These are phyloP conservation scores for Dioctria linearis DNA, from an alignment of 2,888 invertebrate genomes.

Conservation along the genomic window DNA sequence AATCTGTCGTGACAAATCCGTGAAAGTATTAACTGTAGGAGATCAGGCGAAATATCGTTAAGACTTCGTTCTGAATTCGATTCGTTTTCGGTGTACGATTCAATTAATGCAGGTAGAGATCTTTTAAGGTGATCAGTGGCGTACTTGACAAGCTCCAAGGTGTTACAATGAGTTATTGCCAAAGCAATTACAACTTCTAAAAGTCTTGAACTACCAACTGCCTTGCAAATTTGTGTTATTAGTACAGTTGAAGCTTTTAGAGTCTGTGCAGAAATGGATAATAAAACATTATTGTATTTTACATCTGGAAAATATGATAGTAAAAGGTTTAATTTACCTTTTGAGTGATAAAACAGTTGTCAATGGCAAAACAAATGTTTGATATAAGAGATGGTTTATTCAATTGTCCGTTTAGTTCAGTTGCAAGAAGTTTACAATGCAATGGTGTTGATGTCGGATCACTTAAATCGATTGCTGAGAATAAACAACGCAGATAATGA, in stretches of 20 bases:
- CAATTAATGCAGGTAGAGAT: constrained; percentile 87
- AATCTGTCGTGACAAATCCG: constrained; percentile 74
- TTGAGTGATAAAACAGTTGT: constrained; percentile 84
- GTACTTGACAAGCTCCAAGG: constrained; percentile 75
- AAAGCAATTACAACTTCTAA: constrained; percentile 94
- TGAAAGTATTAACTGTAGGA: constrained; percentile 85
- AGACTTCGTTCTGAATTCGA: constrained; percentile 85
- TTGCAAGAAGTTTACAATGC: constrained; percentile 83
- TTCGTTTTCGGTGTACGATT: constrained; percentile 88
- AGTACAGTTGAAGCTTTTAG: constrained; percentile 85
- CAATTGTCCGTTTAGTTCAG: constrained; percentile 84
- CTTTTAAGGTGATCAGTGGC: constrained; percentile 86
- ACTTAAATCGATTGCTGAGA: constrained; percentile 89
- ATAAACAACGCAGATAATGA: constrained; percentile 95
- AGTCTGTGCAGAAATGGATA: constrained; percentile 74
- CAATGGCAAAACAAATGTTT: constrained; percentile 89
- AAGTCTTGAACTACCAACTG: constrained; percentile 87
- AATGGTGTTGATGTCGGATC: constrained; percentile 76
- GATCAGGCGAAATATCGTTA: constrained; percentile 92
- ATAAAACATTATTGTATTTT: constrained; percentile 26
- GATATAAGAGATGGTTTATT: constrained; percentile 91
- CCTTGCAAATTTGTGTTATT: constrained; percentile 87
- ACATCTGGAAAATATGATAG: not conserved
- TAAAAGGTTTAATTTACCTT: constrained; percentile 73
- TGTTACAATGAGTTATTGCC: constrained; percentile 85